A percentile compares a stretch with the other conserved stretches of the same genome.
Evolutionary conservation across 2,888 invertebrate genomes (phyloP).

Genomic region (Uropetala carovei): DNA sequence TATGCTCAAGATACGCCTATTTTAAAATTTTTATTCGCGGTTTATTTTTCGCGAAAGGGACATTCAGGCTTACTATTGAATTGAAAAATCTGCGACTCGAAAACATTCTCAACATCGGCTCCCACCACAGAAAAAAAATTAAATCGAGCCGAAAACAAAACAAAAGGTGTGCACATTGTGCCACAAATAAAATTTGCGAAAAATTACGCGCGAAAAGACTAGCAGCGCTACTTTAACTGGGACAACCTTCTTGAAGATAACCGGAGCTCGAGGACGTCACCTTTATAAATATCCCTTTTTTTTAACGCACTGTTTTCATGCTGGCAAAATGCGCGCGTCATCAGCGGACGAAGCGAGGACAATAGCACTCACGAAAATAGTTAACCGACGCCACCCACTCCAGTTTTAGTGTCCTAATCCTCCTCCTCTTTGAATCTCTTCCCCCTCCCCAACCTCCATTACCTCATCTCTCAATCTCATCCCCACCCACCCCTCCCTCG

Average conservation of each 20-base stretch:
- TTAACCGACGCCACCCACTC: background rate
- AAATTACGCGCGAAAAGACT: no score
- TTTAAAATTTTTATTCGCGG: no score
- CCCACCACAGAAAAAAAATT: background rate
- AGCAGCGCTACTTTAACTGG: background rate
- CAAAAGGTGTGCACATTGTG: background rate
- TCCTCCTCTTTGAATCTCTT: background rate
- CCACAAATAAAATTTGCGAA: background rate
- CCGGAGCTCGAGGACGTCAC: slow-evolving; percentile 21
- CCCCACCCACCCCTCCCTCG: slow-evolving; percentile 25
- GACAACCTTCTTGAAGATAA: background rate
- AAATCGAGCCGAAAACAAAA: background rate
- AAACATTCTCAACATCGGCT: background rate
- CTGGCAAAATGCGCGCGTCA: slow-evolving; percentile 14
- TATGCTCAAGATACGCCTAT: no score
- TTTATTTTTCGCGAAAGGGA: no score
- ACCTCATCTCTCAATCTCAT: background rate
- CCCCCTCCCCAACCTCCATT: background rate
- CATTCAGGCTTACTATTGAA: no score
- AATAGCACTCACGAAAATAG: slow-evolving; percentile 19
- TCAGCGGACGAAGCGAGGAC: slow-evolving; percentile 1
- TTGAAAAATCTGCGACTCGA: background rate
- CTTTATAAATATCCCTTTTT: slow-evolving; percentile 55
- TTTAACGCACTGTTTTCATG: slow-evolving; percentile 8
- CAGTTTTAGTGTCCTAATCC: background rate